Evolutionary conservation across 30 jellyfish, hydroid and myxozoan genomes (phyloP), one percentile per base, ranked within the genome.

Genomic region (Turritopsis dohrnii): DNA sequence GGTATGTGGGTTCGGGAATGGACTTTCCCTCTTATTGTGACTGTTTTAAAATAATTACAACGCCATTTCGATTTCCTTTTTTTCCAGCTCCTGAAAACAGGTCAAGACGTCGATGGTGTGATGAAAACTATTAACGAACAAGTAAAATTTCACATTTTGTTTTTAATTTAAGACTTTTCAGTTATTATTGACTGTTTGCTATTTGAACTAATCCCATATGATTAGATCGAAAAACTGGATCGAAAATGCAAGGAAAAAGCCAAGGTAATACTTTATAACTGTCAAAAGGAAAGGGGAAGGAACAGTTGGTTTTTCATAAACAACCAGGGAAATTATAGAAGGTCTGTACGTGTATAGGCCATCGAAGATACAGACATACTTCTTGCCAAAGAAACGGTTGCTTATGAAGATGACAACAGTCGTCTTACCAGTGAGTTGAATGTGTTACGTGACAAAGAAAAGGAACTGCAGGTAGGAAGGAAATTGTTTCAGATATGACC

Each of bases 401-500:
- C 9, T 41, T 3, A 5, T 13, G 13, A 41, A 41, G 60, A 9
- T 75, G 60, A 52, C 19, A 17, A 28, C n/a, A 22, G 29, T 25
- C 71, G 83, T 89, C 87, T 87, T 28, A 81, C 83, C 66, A 65
- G 52, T 52, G 95, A 87, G 54, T 71, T 87, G 84, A 79, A 80
- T 54, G 26, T 71, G 7, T 41, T 87, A 0, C 28, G 76, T 21
- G 87, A 81, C 52, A 54, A 80, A 26, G 95, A 52, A 5, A 81
- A 81, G 52, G 26, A 13, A 22, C 89, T 71, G 83, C 95, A 87
- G 54, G 8, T 66, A 41, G 5, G 60, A 41, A 41, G 9, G 9
- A 41, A 41, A 41, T 41, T 3, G 5, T 5, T 41, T 41, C 9
- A 3, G 60, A 13, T 13, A 41, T 41, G 60, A 3, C 9, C 60